Percentiles rank a stretch among this genome's conserved stretches.
Conservation (phyloP, 2,113 vertebrate species). For the Amphilophus citrinellus region DNA sequence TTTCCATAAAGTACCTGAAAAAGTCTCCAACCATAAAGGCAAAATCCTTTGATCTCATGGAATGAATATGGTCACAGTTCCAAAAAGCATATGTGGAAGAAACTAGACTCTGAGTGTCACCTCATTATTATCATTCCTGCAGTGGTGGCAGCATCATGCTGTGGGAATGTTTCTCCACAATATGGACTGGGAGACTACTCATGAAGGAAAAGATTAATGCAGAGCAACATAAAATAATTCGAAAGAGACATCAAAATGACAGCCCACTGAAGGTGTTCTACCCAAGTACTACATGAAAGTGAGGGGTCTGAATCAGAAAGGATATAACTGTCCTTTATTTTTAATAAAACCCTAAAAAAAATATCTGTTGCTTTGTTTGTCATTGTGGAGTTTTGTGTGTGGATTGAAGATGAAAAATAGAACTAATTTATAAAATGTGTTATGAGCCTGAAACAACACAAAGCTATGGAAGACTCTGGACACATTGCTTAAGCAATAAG, state of each 20-base stretch:
- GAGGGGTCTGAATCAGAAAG: neutral
- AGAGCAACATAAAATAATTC: neutral
- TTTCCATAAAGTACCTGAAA: neutral
- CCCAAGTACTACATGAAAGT: neutral
- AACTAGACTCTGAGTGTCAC: neutral
- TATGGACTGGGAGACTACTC: neutral
- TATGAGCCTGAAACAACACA: neutral
- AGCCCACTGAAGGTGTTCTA: neutral
- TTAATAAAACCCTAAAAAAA: neutral
- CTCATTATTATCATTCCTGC: neutral
- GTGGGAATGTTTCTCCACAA: neutral
- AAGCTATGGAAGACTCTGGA: neutral
- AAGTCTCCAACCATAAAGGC: neutral
- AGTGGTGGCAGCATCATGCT: neutral
- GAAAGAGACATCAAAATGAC: neutral
- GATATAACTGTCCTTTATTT: neutral
- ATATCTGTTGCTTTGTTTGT: neutral
- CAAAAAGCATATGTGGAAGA: neutral
- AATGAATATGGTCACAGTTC: neutral
- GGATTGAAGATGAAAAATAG: neutral
- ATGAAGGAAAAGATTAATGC: neutral
- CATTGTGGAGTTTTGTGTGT: neutral
- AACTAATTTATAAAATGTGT: neutral
- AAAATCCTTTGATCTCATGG: neutral
- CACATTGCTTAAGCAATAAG: neutral